Evolutionary conservation across 2,113 vertebrate species (phyloP), one percentile per base, ranked within the genome.

Genomic region (Carassius gibelio): DNA sequence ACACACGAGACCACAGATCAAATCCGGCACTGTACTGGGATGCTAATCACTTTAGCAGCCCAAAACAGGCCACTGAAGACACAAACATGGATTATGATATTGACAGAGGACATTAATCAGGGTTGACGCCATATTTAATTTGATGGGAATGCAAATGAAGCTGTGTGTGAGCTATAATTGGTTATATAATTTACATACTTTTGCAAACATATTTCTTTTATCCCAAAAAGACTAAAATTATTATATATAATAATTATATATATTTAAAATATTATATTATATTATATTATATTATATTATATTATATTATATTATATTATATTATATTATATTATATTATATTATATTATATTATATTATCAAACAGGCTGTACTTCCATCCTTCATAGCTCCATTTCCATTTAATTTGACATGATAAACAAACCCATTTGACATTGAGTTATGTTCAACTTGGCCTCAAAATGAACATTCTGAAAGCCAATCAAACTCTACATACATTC

Each of bases 31-130:
- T 14, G 66, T 84, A 55, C 15, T 23, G 62, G 23, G 75, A 75
- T 66, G 42, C 69, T 88, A 86, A 86, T 86, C 15, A 66, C 82
- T 86, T 84, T 82, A 30, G 66, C 74, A 57, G 26, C 34, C 75
- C 62, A 72, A 84, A 61, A 76, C 87, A 84, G 77, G 50, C 66
- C 55, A 55, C 38, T 52, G 50, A 86, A 77, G 80, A 84, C 50
- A 82, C 69, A 77, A 42, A 21, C 76, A 86, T 84, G 52, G 52
- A 78, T 86, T 86, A 80, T 81, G 52, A 66, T 75, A 80, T 86
- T 75, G 76, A 48, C 61, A 64, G 59, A 48, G 23, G 80, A 21
- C 26, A 15, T 69, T 69, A 14, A 17, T 71, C 45, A 66, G 78
- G 61, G 15, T 50, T 30, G 48, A 55, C 7, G 5, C 5, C 26